Evolutionary conservation across 2,797 vertebrate species (phyloP), one percentile per base, ranked within the genome.

Genomic region (Scolopax bukidnonensis): DNA sequence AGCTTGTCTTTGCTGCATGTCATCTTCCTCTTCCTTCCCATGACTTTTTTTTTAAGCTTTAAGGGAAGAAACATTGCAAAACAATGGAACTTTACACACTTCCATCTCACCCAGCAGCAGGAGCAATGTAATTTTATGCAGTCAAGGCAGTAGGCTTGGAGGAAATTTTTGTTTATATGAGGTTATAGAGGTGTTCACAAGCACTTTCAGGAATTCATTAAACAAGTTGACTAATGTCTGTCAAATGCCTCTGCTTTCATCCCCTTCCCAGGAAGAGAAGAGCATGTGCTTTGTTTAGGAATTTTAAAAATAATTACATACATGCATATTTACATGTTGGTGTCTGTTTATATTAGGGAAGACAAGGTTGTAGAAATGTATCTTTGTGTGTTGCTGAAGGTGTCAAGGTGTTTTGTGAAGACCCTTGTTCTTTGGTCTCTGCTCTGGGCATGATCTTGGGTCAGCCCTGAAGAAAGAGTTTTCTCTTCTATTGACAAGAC

Each of bases 161-260:
- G 40, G 57, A 90, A 88, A 64, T 28, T 63, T 69, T 82, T 84
- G 50, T 78, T 67, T 56, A 30, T 70, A 6, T 57, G 57, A 79
- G 19, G n/a, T 78, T 73, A 70, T 50, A 81, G 63, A 87, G 48
- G 68, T 87, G 68, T 77, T 79, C 28, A 30, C 56, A 54, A 56
- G 53, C 13, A 20, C 59, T 56, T 93, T 84, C 77, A 92, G 59
- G 61, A 84, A 85, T 74, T 30, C 38, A 54, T 89, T 92, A 48
- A 91, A 75, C 11, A 60, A 41, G 33, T 41, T 82, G 43, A 61
- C 70, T 91, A 91, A 84, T 13, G 47, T 56, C 63, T 93, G 53
- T 93, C 71, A 92, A 56, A 54, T 75, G 50, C 45, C 79, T 21
- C 48, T 87, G 36, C 80, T 94, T 94, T 96, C 48, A 83, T 93